These are phyloP conservation scores for Ceryle rudis DNA, from an alignment of 2,797 vertebrate genomes.

Conservation along the genomic window DNA sequence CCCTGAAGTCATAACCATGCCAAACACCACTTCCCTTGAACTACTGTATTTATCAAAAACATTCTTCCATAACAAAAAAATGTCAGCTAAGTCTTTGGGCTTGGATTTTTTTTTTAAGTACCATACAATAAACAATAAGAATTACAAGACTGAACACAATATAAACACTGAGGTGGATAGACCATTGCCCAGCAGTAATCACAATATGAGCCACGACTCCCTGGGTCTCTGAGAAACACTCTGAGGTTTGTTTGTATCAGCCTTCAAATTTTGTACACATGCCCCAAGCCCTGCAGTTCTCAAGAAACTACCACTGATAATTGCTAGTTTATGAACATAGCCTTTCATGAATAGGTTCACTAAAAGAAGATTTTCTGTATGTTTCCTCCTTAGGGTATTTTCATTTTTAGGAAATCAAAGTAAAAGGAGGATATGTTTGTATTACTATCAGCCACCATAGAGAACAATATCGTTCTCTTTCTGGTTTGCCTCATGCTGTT, in stretches of 20 bases:
- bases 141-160: background rate
- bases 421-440: background rate
- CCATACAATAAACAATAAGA: background rate
- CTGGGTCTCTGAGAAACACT: background rate
- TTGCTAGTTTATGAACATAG: background rate
- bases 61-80: background rate
- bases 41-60: background rate
- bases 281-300: background rate
- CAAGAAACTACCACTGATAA: background rate
- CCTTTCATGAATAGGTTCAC: background rate
- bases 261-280: background rate
- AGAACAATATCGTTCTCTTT: background rate
- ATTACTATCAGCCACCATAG: background rate
- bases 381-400: background rate
- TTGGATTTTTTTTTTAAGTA: background rate
- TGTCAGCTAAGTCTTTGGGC: background rate
- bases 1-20: background rate
- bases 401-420: background rate
- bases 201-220: background rate
- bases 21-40: background rate
- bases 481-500: background rate
- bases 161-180: background rate
- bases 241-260: background rate
- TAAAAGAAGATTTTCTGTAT: background rate
- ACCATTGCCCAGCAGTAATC: background rate